phyloP scores from a whole-genome alignment of 2,888 invertebrate genomes.

The Choreutis nemorana region DNA sequence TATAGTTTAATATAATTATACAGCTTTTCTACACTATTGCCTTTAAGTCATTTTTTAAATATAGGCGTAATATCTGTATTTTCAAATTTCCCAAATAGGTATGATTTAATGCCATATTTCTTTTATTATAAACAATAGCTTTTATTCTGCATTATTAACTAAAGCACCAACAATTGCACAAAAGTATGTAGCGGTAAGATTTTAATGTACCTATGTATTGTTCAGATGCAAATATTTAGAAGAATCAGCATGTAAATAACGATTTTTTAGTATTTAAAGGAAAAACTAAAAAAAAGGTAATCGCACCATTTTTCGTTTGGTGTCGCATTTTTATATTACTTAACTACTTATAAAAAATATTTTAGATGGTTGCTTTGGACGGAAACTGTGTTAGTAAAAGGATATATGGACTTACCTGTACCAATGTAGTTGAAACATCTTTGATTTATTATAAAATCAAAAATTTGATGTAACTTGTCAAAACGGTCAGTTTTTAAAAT shows the following conservation, averaged over 20 bases:
- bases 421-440: too few relatives aligned
- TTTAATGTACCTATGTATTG: conserved; percentile 57
- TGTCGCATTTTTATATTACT: conserved; percentile 41
- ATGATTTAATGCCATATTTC: background rate
- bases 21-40: too few relatives aligned
- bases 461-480: too few relatives aligned
- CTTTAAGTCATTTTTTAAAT: background rate
- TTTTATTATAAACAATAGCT: background rate
- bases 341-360: conserved; percentile 23
- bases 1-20: too few relatives aligned
- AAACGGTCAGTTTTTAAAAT: too few relatives aligned
- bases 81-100: background rate
- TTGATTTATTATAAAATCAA: too few relatives aligned
- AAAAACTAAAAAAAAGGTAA: conserved; percentile 16
- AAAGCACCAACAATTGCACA: conserved; percentile 56
- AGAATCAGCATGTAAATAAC: conserved; percentile 61
- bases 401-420: too few relatives aligned
- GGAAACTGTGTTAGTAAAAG: too few relatives aligned
- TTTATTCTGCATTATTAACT: conserved; percentile 1
- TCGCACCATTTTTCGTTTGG: conserved; percentile 32
- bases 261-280: conserved; percentile 25
- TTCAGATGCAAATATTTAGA: conserved; percentile 66
- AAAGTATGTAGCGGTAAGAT: conserved; percentile 42
- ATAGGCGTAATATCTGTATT: background rate
- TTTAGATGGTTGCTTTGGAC: conserved; percentile 30